Evolutionary conservation across 64 coral and sea anemone genomes (phyloP), one percentile per base, ranked within the genome.

Genomic region (Dendrophyllia cribrosa): DNA sequence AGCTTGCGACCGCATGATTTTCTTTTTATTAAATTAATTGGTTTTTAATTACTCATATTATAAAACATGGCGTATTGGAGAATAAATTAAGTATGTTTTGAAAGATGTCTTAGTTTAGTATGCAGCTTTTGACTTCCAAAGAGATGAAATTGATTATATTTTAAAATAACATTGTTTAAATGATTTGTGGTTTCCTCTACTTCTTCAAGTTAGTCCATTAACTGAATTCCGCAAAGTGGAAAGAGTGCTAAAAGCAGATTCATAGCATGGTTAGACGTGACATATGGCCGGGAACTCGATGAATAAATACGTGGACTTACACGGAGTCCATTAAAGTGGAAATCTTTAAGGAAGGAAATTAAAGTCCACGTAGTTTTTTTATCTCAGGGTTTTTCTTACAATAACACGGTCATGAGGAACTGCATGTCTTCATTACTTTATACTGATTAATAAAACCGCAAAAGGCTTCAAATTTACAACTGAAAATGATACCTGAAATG

Each of bases 111-210:
- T 1, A 56, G 53, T 56, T 56, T 56, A 56, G 53, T 9, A 56
- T 56, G 53, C 12, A 34, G 34, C 34, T 34, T 34, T 34, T 34
- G 34, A 34, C 34, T 34, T 34, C 34, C 34, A 34, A 34, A 34
- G 34, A 34, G 34, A 34, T 34, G 34, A 34, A 34, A 34, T 34
- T 34, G 34, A 34, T 34, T 34, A 34, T 34, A 34, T 34, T 34
- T 34, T 34, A 34, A 34, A 34, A 34, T 56, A 56, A 12, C 53
- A 56, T 56, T 12, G 7, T 56, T 56, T 9, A 7, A 17, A 50
- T 75, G 46, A 68, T 65, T 67, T 84, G 80, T 24, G 80, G 80
- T 84, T 84, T 84, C 60, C 80, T 68, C 45, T 68, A 4, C 46
- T 65, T 8, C 72, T 50, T 75, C 5, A 68, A 26, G 51, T 24